Percentiles rank a stretch among this genome's conserved stretches.
Conservation (phyloP, 2,113 vertebrate species). For the zebrafish (Danio rerio) region GRCz12tu NC_133176.1:49074001-49074500, state of each 20-base stretch:
- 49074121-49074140: neutral
- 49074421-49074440: too few species aligned
- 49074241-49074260: neutral
- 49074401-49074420: too few species aligned
- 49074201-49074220: neutral
- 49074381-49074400: too few species aligned
- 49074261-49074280: neutral
- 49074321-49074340: neutral
- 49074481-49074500: too few species aligned
- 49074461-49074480: too few species aligned
- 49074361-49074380: too few species aligned
- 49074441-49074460: too few species aligned
- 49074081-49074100: slow-evolving; percentile 47
- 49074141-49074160: slow-evolving; percentile 12
- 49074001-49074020: too few species aligned
- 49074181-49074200: slow-evolving; percentile 26
- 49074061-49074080: neutral
- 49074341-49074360: too few species aligned
- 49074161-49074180: slow-evolving; percentile 20
- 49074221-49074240: slow-evolving; percentile 16
- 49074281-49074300: neutral
- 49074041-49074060: neutral
- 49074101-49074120: slow-evolving; percentile 36
- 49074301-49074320: neutral
- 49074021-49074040: neutral